These are phyloP conservation scores for Brachionichthys hirsutus DNA, from an alignment of 2,113 vertebrate species.

Conservation along the genomic window DNA sequence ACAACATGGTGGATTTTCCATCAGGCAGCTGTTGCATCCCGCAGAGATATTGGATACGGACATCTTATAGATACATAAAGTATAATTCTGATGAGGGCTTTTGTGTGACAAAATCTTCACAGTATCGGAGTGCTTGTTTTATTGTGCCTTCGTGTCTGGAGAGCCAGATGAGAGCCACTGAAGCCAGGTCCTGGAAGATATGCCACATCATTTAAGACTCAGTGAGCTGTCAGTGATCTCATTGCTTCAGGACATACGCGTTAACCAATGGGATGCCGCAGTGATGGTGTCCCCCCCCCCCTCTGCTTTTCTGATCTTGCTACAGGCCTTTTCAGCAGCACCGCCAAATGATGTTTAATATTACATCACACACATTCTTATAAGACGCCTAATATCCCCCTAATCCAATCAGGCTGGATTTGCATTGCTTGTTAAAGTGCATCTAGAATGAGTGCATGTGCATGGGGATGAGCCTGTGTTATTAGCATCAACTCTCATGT, in stretches of 20 bases:
- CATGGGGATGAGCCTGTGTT: constrained; percentile 32
- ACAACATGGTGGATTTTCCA: constrained; percentile 22
- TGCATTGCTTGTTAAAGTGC: constrained; percentile 1
- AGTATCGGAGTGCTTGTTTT: not conserved
- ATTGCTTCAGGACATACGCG: constrained; percentile 55
- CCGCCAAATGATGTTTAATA: constrained; percentile 31
- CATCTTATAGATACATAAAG: not conserved
- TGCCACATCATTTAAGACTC: constrained; percentile 62
- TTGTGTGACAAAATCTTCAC: constrained; percentile 3
- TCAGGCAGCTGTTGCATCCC: not conserved
- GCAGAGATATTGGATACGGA: not conserved
- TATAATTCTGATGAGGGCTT: constrained; percentile 5
- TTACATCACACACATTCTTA: constrained; percentile 27
- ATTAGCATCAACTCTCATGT: constrained; percentile 53
- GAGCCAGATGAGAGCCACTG: constrained; percentile 38
- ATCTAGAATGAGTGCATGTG: constrained; percentile 1
- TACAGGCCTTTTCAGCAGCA: constrained; percentile 37
- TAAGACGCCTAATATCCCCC: constrained; percentile 34
- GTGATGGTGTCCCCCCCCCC: constrained; percentile 15
- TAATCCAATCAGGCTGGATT: constrained; percentile 55
- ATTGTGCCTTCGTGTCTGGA: constrained; percentile 9
- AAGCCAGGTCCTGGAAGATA: constrained; percentile 41
- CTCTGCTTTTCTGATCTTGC: constrained; percentile 17
- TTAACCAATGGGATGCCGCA: constrained; percentile 28
- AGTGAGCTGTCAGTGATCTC: constrained; percentile 60